Evolutionary conservation across 2,888 invertebrate species (phyloP), one percentile per base, ranked within the genome.

Genomic region (Cephus pygmeus): DNA sequence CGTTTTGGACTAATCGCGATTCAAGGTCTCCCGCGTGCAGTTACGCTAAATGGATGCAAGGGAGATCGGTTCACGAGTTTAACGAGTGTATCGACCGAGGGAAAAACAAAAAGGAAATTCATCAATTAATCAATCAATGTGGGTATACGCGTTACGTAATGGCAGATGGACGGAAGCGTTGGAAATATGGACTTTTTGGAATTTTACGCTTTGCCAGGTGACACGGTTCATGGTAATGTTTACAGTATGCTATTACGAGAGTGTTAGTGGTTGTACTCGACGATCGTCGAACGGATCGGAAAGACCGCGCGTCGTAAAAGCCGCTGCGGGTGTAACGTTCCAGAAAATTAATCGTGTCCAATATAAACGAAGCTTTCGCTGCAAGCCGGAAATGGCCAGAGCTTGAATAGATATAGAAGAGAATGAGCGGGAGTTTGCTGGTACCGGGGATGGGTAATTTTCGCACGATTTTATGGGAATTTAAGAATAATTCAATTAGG

Each of bases 401-500:
- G 56, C 23, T 23, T 23, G 56, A 56, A 36, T 36, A 74, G 69
- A 35, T 69, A 76, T 79, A 33, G 33, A 35, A 75, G 75, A 34
- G 69, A 31, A 73, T 36, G 69, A 31, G 12, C 69, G 76, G 30
- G 68, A 69, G 73, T 73, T 56, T 56, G 76, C 77, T 76, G 80
- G 79, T 77, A 73, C 33, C 31, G 79, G 34, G 83, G 83, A 81
- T 79, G 83, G 87, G 89, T 90, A 90, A 91, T 91, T 91, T 90
- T 91, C 91, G 88, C 88, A 84, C 88, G 89, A 91, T 91, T 91
- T 91, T 91, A 91, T 90, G 90, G 91, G 91, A 91, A 91, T 91
- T 90, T 91, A 90, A 91, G 90, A 91, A 91, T 91, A 91, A 91
- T 91, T 91, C 91, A 91, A 91, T 91, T 91, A 91, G 90, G 87